Evolutionary conservation across 2,888 invertebrate genomes (phyloP), one percentile per base, ranked within the genome.

Genomic region (Drosophila limbata): DNA sequence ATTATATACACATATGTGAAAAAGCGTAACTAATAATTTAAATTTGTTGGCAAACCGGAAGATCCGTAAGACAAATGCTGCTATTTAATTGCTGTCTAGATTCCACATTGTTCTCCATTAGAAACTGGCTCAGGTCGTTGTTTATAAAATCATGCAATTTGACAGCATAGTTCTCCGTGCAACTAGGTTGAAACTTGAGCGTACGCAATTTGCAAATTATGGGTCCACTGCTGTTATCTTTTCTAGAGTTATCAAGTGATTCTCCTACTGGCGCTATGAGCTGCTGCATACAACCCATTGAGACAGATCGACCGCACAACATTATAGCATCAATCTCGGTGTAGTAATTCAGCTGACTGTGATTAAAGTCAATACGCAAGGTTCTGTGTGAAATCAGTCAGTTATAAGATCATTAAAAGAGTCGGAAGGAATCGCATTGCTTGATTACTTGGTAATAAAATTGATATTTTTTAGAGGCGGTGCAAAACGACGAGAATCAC

Each of bases 251-350:
- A 6, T 17, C 19, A 4, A 50, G 4, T 9, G 37, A 52, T 10
- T 68, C 53, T 3, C 11, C 39, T 0, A 10, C 15, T 11, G 76
- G 55, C 8, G 69, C 17, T 15, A 92, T 60, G 40, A 92, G 61
- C 17, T 79, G 82, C 33, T 91, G 88, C 17, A 89, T 80, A 47
- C 74, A 84, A 42, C 77, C 77, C 57, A 89, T 72, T 60, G 90
- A 90, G 5, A 90, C 90, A 35, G 92, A 92, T 56, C 93, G 94
- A 0, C 98, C 98, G 77, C 95, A 95, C 37, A 98, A 93, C 72
- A 96, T 92, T 2, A 98, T 95, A 15, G 97, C 97, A 93, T 98
- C 98, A 56, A 98, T 93, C 90, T 97, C 96, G 13, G 97, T 96
- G 91, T 98, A 98, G 91, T 98, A 98, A 44, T 96, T 95, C 56